Conservation (phyloP, 2,888 invertebrate genomes). For the Chrysolina oricalcia region DNA sequence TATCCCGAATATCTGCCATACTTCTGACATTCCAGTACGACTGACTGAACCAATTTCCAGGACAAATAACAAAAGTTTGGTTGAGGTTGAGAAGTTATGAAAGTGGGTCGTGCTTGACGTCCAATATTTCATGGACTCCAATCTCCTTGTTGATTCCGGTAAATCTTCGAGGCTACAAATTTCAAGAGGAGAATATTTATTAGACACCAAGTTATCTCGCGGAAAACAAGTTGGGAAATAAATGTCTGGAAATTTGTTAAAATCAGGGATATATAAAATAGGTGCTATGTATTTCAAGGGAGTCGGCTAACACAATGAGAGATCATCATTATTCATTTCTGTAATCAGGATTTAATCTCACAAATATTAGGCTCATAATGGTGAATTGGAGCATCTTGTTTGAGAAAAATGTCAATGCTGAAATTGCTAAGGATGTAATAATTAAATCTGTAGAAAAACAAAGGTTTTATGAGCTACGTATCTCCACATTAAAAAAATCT, state of each 20-base stretch:
- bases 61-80: slow-evolving; percentile 40
- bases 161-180: slow-evolving; percentile 31
- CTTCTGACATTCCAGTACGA: slow-evolving; percentile 34
- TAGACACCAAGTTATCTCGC: slow-evolving; percentile 23
- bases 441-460: too few relatives aligned
- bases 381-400: too few relatives aligned
- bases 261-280: slow-evolving; percentile 13
- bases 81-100: slow-evolving; percentile 33
- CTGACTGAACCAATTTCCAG: slow-evolving; percentile 34
- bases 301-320: background rate
- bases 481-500: too few relatives aligned
- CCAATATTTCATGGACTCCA: slow-evolving; percentile 35
- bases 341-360: too few relatives aligned
- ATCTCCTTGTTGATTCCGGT: slow-evolving; percentile 34
- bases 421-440: too few relatives aligned
- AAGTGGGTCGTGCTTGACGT: slow-evolving; percentile 32
- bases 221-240: slow-evolving; percentile 10
- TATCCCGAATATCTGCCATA: slow-evolving; percentile 29
- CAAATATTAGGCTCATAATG: too few relatives aligned
- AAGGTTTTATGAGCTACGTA: too few relatives aligned
- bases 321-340: background rate
- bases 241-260: slow-evolving; percentile 23
- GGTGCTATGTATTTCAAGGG: background rate
- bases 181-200: slow-evolving; percentile 15
- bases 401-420: too few relatives aligned